Evolutionary conservation across 92 coral and sea anemone species (phyloP), one percentile per base, ranked within the genome.

Genomic region (Porites cylindrica): DNA sequence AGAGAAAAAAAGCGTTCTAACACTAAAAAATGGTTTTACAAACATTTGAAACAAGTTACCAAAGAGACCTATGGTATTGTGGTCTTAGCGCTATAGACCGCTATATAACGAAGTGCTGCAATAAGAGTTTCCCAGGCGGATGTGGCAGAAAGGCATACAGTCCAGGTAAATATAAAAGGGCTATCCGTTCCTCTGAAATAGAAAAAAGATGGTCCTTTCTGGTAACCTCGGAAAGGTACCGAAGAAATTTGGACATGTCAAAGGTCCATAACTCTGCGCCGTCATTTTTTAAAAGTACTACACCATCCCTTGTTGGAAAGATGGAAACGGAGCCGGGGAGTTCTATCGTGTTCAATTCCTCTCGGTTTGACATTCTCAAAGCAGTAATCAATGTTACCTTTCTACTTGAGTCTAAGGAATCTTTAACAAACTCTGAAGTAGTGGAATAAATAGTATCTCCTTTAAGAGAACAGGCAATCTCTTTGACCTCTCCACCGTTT

Each of bases 221-320:
- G 16, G 12, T 53, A 53, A 8, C 12, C 23, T 24, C 26, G 68
- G 69, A 0, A 26, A 68, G 16, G 3, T 8, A 17, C 9, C 67
- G 54, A 1, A 81, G 17, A 7, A 2, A 8, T 1, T 29, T 10
- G 26, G 66, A 10, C 14, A 81, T 29, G 1, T 81, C 76, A 68
- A 81, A 81, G 69, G 51, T 29, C 76, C 67, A 67, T 32, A 80
- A 58, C 75, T 80, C 66, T n/a, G n/a, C n/a, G 4, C 26, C 2
- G 12, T 4, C n/a, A 3, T 51, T 26, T 6, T 7, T 1, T 4
- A 13, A 66, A 1, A 80, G 8, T 7, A 67, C 54, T 16, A 66
- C 62, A 24, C 76, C 85, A 1, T 14, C 18, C 53, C 26, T 67
- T 18, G 29, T 2, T 2, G 85, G 76, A 9, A 80, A 1, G 17